Evolutionary conservation across 2,113 vertebrate species (phyloP), one percentile per base, ranked within the genome.

Genomic region (Litocranius walleri): DNA sequence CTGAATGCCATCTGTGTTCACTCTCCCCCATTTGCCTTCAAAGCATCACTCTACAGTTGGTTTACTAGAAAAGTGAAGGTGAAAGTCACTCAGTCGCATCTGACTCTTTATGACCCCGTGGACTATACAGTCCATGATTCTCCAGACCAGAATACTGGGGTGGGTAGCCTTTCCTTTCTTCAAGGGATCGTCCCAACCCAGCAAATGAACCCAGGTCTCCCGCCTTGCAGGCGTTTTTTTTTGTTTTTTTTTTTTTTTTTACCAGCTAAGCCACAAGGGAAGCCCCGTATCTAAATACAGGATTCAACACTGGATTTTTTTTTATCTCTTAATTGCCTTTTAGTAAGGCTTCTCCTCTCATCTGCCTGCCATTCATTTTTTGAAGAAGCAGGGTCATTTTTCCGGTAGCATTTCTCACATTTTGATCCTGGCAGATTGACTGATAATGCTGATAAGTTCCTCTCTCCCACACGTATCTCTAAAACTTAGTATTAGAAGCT

Each of bases 201-300:
- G n/a, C 19, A 19, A 71, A 3, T 21, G 5, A 71, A 40, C 19
- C n/a, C 19, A 71, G 67, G 64, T 36, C n/a, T 71, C 64, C 19
- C 0, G 0, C 17, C 12, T 12, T 36, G 64, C 64, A 23, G 64
- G n/a, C 1, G 1, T 19, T 9, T 19, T 8, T 13, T 23, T 23
- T 9, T 52, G 2, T 61, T 61, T 29, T 57, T 4, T 10, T 6
- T 36, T 67, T 36, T 8, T 64, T 33, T n/a, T 30, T 3, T 0
- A 11, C 64, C 19, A 71, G 64, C 9, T 71, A 17, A 71, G n/a
- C n/a, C n/a, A 5, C n/a, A 36, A 71, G 64, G 64, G 67, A 71
- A 71, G 67, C 19, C 23, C 4, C 8, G 1, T 40, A 43, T 83
- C 30, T 74, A 93, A 80, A 85, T 45, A 64, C 27, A 77, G 9